Evolutionary conservation across 2,888 invertebrate genomes (phyloP).

Genomic region (Epicampocera succincta): DNA sequence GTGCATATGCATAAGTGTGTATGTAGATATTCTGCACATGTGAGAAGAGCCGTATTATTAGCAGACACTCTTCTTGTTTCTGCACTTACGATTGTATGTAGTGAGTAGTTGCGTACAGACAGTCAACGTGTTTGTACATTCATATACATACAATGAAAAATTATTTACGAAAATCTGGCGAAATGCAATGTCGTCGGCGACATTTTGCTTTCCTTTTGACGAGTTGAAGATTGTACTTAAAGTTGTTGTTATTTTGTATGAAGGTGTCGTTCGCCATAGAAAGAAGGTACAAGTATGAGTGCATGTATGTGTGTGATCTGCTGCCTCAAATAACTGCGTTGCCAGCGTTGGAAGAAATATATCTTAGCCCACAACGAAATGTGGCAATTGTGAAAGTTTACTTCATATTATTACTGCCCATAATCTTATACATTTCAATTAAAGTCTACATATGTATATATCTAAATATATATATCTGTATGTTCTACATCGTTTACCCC

Average conservation of each 20-base stretch:
- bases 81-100: too few relatives aligned
- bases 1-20: too few relatives aligned
- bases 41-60: conserved; percentile 37
- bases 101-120: conserved; percentile 1
- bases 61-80: conserved; percentile 3
- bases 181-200: conserved; percentile 81
- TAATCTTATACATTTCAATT: too few relatives aligned
- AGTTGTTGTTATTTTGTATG: background rate
- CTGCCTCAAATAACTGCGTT: too few relatives aligned
- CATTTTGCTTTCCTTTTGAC: conserved; percentile 76
- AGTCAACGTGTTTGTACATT: conserved; percentile 13
- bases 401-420: too few relatives aligned
- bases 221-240: conserved; percentile 58
- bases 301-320: too few relatives aligned
- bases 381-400: too few relatives aligned
- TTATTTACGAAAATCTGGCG: conserved; percentile 80
- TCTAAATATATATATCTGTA: too few relatives aligned
- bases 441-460: too few relatives aligned
- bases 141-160: conserved; percentile 74
- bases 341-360: too few relatives aligned
- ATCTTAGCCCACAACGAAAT: too few relatives aligned
- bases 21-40: conserved; percentile 50
- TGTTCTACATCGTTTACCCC: too few relatives aligned
- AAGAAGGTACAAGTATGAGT: background rate
- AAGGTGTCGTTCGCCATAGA: conserved; percentile 30